Conservation (phyloP, 2,797 vertebrate genomes). For the Triplophysa bombifrons region DNA sequence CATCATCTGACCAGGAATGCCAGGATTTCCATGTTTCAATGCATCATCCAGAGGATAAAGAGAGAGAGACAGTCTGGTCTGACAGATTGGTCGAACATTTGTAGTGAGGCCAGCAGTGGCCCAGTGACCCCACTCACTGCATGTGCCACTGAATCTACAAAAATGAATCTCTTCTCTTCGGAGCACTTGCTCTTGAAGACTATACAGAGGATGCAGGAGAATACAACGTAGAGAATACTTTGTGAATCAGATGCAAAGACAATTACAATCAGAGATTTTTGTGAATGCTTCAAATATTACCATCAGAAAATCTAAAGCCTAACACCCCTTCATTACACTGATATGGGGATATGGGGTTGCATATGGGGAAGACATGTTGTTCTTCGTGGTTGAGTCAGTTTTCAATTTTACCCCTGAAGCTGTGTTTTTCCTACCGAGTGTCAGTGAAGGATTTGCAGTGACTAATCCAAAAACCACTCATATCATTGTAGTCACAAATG, state of each 20-base stretch:
- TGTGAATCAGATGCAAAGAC: constrained; percentile 4
- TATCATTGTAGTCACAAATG: constrained; percentile 48
- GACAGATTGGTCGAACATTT: constrained; percentile 9
- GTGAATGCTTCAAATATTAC: not conserved
- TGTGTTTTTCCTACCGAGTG: constrained; percentile 61
- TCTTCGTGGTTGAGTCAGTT: constrained; percentile 67
- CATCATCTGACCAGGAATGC: constrained; percentile 41
- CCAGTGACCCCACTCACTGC: not conserved
- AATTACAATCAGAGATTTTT: not conserved
- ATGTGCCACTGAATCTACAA: not conserved
- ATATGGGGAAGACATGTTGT: constrained; percentile 57
- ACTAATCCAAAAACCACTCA: constrained; percentile 61
- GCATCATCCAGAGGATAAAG: constrained; percentile 54
- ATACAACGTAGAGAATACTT: too few relatives aligned
- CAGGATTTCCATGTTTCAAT: constrained; percentile 50
- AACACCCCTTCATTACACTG: constrained; percentile 50
- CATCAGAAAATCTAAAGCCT: constrained; percentile 60
- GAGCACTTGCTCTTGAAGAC: not conserved
- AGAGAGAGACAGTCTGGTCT: constrained; percentile 36
- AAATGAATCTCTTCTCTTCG: not conserved
- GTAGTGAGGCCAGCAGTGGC: constrained; percentile 33
- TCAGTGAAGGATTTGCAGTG: constrained; percentile 65
- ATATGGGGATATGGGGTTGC: constrained; percentile 34
- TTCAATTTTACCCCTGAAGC: constrained; percentile 66
- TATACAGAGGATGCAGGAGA: not conserved